A percentile compares a stretch with the other conserved stretches of the same genome.
These are phyloP conservation scores for Philotrypesis tridentata DNA, from an alignment of 1,140 invertebrate species.

Conservation along the genomic window DNA sequence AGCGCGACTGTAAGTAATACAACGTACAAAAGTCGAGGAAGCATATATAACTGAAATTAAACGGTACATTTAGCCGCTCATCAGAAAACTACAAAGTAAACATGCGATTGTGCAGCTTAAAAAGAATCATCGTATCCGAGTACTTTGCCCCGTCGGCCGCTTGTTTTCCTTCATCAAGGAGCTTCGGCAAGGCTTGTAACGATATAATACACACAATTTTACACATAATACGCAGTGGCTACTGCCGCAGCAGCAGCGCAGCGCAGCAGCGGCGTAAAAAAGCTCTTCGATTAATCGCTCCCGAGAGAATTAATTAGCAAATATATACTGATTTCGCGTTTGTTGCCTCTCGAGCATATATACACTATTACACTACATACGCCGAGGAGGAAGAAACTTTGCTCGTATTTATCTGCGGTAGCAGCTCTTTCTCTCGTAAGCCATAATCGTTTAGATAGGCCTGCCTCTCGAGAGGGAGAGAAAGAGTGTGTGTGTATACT, in stretches of 20 bases:
- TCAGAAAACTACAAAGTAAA: neutral
- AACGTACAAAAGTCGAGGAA: too few relatives aligned
- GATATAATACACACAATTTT: neutral
- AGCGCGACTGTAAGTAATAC: too few relatives aligned
- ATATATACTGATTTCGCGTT: neutral
- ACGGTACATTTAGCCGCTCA: neutral
- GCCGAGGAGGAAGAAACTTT: slow-evolving; percentile 26
- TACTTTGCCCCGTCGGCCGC: neutral
- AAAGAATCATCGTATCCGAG: neutral
- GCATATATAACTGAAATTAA: neutral
- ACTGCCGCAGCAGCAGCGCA: too few relatives aligned
- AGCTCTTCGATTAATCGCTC: neutral
- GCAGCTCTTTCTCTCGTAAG: slow-evolving; percentile 26
- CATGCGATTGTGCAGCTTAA: neutral
- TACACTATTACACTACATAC: neutral
- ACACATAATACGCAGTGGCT: too few relatives aligned
- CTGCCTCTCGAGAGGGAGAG: neutral
- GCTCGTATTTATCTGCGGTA: slow-evolving; percentile 19
- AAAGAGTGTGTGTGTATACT: neutral
- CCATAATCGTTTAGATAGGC: slow-evolving; percentile 43
- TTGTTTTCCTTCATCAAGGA: neutral
- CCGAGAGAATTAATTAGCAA: slow-evolving; percentile 21
- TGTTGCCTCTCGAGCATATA: neutral
- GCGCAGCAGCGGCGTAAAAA: neutral
- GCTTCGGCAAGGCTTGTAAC: neutral